Base-by-base conservation (phyloP, 1,140 invertebrate genomes). In the Telenomus remus region DNA sequence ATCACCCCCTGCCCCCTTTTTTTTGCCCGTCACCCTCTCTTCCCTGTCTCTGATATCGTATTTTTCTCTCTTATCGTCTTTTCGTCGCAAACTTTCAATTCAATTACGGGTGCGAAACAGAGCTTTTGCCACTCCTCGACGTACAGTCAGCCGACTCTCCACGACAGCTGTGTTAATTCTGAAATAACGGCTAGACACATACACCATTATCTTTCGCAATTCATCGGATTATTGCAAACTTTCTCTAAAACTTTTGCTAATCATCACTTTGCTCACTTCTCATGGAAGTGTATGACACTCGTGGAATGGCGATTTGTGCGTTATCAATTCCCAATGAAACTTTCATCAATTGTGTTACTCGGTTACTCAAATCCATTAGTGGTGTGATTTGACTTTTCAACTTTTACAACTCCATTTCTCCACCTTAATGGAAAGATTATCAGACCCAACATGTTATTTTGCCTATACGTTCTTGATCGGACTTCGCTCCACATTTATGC, bases 311-410 rank as follows among this genome's bases (percentile, higher is more conserved):
- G 55, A 59, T 68, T 51, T 33, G 16, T 44, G 57, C 46, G 57
- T 61, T 70, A 70, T 61, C 50, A 70, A 56, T 61, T 53, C 12
- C 46, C 35, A 55, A 70, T 37, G 66, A 70, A 61, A 61, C 35
- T 61, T 70, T 47, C 56, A 34, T 51, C 65, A 56, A 70, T 59
- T 68, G 47, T 68, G 55, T 68, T 68, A 68, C 64, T 57, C 51
- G 55, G 27, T 68, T 56, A 59, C 54, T 47, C 54, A 10, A 61
- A 61, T 34, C 46, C 57, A 61, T 70, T 70, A 61, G 56, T 13
- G 50, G 10, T 27, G 19, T 55, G 66, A 70, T 60, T 60, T 54
- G 56, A 69, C 56, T 69, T 68, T 42, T 59, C 48, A 68, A 68
- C 64, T 68, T 68, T 60, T 49, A 54, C 48, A 61, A 56, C 44